phyloP scores from a whole-genome alignment of 1,140 invertebrate genomes.

The Rhagoletis pomonella region DNA sequence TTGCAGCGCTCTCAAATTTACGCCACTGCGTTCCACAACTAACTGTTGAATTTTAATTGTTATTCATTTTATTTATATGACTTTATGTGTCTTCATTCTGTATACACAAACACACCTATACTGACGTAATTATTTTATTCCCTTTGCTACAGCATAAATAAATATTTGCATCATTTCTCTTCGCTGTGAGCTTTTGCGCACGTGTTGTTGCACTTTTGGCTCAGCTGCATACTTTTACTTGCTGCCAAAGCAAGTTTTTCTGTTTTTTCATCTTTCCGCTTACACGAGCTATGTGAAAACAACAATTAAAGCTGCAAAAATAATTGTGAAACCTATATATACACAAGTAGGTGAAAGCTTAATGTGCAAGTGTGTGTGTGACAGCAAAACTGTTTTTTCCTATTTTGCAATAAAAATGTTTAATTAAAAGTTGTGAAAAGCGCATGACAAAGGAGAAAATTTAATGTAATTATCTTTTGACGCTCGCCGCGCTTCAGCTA shows the following conservation, averaged over 20 bases:
- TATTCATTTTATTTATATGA: not conserved
- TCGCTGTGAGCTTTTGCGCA: not conserved
- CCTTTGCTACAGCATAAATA: not conserved
- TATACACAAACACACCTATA: not conserved
- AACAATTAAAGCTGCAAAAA: not conserved
- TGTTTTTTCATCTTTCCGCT: not conserved
- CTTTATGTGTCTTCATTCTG: not conserved
- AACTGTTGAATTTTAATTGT: slow-evolving; percentile 18
- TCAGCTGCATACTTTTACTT: not conserved
- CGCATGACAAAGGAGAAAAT: slow-evolving; percentile 39
- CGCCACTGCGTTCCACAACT: not conserved
- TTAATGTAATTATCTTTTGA: slow-evolving; percentile 45
- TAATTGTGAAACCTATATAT: not conserved
- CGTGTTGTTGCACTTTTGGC: slow-evolving; percentile 4
- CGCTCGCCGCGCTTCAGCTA: not conserved
- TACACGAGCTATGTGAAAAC: not conserved
- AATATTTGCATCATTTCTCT: slow-evolving; percentile 21
- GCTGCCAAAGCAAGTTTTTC: not conserved
- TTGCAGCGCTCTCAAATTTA: not conserved
- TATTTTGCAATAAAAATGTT: slow-evolving; percentile 21
- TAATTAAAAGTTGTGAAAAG: slow-evolving; percentile 45
- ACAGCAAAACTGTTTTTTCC: not conserved
- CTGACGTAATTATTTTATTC: not conserved
- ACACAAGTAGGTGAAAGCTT: too few relatives aligned
- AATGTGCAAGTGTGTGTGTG: not conserved